Base-by-base conservation (phyloP, 2,888 invertebrate species). In the Gymnosoma rotundatum region DNA sequence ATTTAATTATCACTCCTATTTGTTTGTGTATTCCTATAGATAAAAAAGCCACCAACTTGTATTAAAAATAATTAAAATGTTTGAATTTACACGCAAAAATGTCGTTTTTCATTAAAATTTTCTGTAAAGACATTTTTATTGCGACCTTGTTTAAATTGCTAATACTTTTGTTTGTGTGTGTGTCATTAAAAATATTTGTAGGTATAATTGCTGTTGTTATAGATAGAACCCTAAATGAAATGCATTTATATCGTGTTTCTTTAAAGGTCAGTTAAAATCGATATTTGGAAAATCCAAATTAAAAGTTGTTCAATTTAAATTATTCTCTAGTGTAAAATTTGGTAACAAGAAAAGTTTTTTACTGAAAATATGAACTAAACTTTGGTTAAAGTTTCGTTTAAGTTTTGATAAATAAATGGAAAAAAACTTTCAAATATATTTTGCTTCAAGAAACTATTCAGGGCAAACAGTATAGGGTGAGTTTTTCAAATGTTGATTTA, bases 61-160 rank as follows among this genome's bases (percentile, higher is more conserved):
- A 20, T 50, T 60, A 42, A 63, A 18, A 42, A 20, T 5, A 36
- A 58, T 36, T 20, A 48, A 61, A 54, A 38, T 16, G 16, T n/a
- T 54, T 67, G n/a, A 54, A 58, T 21, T 58, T 60, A 42, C 73
- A 73, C 67, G 79, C 67, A 38, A 16, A 42, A 61, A 18, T 52
- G 52, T 66, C n/a, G 36, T 74, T 74, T 67, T 64, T 58, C n/a
- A 8, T 64, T 52, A 36, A n/a, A 18, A 21, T 79, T 45, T 72
- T 32, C 20, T 78, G 2, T 18, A 45, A 4, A 54, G 18, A 45
- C n/a, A 45, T 0, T 32, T 45, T 56, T 18, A 16, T 25, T 32
- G 38, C 7, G 72, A 50, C 72, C 76, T 60, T 72, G 60, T 78
- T 38, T 6, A 48, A 52, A 32, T 45, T 20, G 20, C 72, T 52